phyloP scores from a whole-genome alignment of 2,113 vertebrate genomes.

The Henicopernis longicauda region DNA sequence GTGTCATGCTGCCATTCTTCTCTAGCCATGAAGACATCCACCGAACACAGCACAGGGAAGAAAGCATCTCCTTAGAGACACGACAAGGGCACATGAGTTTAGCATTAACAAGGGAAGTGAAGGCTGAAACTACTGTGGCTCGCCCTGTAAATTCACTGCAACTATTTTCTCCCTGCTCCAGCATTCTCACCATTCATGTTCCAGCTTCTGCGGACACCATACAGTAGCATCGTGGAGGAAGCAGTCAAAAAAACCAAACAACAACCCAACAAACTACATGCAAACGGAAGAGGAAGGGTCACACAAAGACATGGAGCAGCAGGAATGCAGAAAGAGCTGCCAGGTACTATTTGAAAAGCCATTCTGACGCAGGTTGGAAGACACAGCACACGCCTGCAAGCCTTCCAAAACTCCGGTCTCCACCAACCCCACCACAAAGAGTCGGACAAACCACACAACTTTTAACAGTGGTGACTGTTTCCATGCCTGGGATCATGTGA shows the following conservation, averaged over 20 bases:
- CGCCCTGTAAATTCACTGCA: neutral
- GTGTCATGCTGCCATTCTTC: accelerated
- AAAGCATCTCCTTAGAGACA: neutral
- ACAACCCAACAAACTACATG: neutral
- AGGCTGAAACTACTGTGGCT: neutral
- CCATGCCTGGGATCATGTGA: neutral
- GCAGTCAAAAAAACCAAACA: neutral
- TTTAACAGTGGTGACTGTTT: neutral
- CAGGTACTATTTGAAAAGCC: neutral
- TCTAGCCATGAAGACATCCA: neutral
- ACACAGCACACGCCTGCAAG: neutral
- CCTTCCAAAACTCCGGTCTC: neutral
- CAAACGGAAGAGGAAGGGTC: neutral
- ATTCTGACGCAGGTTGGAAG: neutral
- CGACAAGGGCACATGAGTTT: accelerated
- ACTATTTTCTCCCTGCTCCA: neutral
- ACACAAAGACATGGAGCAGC: neutral
- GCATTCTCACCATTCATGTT: neutral
- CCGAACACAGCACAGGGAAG: neutral
- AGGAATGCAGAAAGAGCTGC: neutral
- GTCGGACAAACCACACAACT: neutral
- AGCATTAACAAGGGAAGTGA: neutral
- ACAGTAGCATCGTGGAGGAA: neutral
- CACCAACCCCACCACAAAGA: neutral
- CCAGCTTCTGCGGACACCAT: neutral